A percentile compares a stretch with the other conserved stretches of the same genome.
These are phyloP conservation scores for Chamaea fasciata DNA, from an alignment of 2,113 vertebrate species.

Conservation along the genomic window DNA sequence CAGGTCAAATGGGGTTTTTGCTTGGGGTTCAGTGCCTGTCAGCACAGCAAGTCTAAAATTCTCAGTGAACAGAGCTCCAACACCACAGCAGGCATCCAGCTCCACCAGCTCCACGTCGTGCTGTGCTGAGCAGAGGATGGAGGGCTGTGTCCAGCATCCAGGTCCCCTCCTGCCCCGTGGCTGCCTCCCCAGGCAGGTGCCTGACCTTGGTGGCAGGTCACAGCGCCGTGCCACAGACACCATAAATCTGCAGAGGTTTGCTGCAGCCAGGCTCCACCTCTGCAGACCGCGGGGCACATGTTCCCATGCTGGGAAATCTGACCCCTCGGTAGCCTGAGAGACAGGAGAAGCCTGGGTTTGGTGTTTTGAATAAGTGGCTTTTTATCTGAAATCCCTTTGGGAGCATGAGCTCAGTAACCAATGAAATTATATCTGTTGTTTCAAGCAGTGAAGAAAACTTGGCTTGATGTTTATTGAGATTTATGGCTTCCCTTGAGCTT, in stretches of 20 bases:
- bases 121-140: background rate
- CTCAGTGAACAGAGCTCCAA: no score
- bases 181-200: background rate
- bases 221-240: background rate
- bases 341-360: conserved; percentile 43
- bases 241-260: conserved; percentile 23
- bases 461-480: conserved; percentile 72
- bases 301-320: conserved; percentile 48
- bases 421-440: conserved; percentile 74
- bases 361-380: conserved; percentile 72
- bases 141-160: background rate
- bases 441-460: conserved; percentile 70
- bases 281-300: background rate
- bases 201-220: background rate
- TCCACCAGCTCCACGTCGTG: background rate
- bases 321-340: conserved; percentile 44
- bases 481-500: conserved; percentile 74
- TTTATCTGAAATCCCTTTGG: conserved; percentile 73
- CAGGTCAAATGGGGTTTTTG: no score
- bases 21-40: no score
- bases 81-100: background rate
- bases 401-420: conserved; percentile 68
- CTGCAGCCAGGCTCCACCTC: conserved; percentile 26
- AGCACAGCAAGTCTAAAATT: no score
- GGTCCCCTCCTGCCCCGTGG: background rate